These are phyloP conservation scores for Triplophysa rosa DNA, from an alignment of 2,113 vertebrate species.

Conservation along the genomic window DNA sequence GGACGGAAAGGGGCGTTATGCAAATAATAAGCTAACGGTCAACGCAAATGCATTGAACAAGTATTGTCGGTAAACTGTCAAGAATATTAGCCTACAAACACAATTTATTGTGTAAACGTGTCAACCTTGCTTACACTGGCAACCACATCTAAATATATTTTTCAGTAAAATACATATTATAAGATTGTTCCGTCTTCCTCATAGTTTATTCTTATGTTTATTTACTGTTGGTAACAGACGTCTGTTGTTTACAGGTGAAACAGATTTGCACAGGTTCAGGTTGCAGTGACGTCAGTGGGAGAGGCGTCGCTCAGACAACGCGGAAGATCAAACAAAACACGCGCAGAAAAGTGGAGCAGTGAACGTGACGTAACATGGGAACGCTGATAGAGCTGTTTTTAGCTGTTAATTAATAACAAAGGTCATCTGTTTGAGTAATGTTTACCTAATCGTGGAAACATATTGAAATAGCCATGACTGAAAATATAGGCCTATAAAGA, in stretches of 20 bases:
- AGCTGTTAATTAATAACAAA: conserved; percentile 32
- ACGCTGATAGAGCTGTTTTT: conserved; percentile 48
- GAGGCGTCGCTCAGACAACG: conserved; percentile 71
- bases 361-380: conserved; percentile 41
- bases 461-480: not conserved
- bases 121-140: too few relatives aligned
- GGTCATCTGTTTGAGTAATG: not conserved
- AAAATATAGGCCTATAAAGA: not conserved
- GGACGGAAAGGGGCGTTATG: not conserved
- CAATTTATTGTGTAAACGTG: not conserved
- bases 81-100: not conserved
- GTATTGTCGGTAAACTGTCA: not conserved
- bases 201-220: not conserved
- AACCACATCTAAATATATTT: not conserved
- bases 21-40: not conserved
- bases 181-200: not conserved
- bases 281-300: conserved; percentile 68
- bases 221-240: not conserved
- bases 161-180: not conserved
- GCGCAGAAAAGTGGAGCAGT: conserved; percentile 50
- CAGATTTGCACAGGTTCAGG: conserved; percentile 13
- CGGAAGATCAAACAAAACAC: conserved; percentile 73
- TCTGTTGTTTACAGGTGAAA: not conserved
- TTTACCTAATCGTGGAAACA: not conserved
- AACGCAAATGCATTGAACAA: not conserved